Conservation (phyloP, 2,888 invertebrate species). For the Congeria kusceri region DNA sequence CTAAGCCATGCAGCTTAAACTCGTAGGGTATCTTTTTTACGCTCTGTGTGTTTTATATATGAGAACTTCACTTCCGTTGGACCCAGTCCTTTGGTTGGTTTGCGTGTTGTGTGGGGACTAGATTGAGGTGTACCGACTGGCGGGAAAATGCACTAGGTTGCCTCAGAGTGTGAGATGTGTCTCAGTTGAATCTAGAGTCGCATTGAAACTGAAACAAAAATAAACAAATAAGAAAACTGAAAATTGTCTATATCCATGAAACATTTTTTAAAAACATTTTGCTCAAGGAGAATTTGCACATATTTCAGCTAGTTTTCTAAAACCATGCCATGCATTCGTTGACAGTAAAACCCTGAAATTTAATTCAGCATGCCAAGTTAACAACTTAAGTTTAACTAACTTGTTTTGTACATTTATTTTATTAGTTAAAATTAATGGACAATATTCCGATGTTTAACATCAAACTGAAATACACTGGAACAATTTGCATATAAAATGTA, state of each 20-base stretch:
- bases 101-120: constrained; percentile 1
- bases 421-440: too few relatives aligned
- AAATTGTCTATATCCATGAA: background rate
- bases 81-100: background rate
- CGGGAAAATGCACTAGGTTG: constrained; percentile 46
- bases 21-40: background rate
- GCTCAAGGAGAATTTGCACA: too few relatives aligned
- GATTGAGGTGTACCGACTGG: constrained; percentile 10
- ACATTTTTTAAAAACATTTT: too few relatives aligned
- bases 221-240: background rate
- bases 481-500: too few relatives aligned
- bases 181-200: constrained; percentile 59
- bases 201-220: constrained; percentile 42
- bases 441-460: too few relatives aligned
- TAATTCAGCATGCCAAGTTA: too few relatives aligned
- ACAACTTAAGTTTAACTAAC: too few relatives aligned
- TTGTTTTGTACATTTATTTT: too few relatives aligned
- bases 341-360: too few relatives aligned
- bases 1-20: background rate
- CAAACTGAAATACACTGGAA: too few relatives aligned
- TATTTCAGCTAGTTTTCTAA: too few relatives aligned
- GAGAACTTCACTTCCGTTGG: constrained; percentile 1
- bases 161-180: constrained; percentile 26
- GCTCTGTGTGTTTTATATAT: background rate
- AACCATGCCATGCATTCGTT: too few relatives aligned